Conservation (phyloP, 2,888 invertebrate species). For the Aspidapion aeneum region DNA sequence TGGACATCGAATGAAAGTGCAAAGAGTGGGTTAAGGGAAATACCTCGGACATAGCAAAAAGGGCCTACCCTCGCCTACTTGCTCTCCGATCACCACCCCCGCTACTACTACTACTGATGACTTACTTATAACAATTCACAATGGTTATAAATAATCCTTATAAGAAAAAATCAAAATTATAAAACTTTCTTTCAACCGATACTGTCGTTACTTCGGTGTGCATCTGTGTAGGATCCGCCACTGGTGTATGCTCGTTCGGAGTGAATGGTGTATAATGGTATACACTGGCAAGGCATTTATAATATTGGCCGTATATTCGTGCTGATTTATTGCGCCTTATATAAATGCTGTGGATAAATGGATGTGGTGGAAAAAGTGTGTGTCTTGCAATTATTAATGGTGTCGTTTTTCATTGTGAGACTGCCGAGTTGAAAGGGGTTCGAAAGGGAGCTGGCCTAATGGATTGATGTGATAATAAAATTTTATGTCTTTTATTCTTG, state of each 20-base stretch:
- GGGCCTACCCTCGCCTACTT: too few relatives aligned
- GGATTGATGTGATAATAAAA: not conserved
- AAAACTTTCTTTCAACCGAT: too few relatives aligned
- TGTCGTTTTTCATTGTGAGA: conserved; percentile 24
- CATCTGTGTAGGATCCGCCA: too few relatives aligned
- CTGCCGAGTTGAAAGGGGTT: conserved; percentile 1
- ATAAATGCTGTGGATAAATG: conserved; percentile 26
- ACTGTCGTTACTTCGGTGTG: too few relatives aligned
- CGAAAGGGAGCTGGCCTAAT: not conserved
- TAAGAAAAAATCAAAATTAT: too few relatives aligned
- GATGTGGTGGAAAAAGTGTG: conserved; percentile 27
- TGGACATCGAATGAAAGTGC: too few relatives aligned
- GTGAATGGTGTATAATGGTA: conserved; percentile 27
- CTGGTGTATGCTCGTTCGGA: conserved; percentile 24
- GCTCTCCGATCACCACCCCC: too few relatives aligned
- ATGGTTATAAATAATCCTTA: too few relatives aligned
- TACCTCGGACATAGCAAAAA: too few relatives aligned
- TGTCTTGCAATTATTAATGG: conserved; percentile 28
- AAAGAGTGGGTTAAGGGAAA: too few relatives aligned
- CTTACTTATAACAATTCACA: too few relatives aligned
- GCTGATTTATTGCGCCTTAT: conserved; percentile 28
- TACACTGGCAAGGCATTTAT: conserved; percentile 26
- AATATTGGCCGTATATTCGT: conserved; percentile 23
- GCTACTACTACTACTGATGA: too few relatives aligned
- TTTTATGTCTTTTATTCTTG: not conserved